Conservation (phyloP, 2,888 invertebrate genomes). For the Malthinus flaveolus region DNA sequence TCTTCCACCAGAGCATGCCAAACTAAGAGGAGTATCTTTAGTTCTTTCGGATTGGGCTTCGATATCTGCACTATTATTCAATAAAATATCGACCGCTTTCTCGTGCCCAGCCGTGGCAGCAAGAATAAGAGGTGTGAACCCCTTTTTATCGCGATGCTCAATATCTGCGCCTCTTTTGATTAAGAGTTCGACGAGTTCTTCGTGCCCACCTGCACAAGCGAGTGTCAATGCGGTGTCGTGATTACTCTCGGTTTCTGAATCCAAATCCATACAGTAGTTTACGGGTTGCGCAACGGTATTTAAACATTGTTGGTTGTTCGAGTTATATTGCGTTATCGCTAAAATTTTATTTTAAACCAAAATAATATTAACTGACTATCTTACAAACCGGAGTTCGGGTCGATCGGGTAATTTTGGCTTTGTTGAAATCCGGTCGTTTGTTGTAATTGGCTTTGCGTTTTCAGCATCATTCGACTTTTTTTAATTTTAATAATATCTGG, state of each 20-base stretch:
- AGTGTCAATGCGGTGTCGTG: conserved; percentile 98
- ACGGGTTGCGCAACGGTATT: conserved; percentile 52
- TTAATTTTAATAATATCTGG: conserved; percentile 51
- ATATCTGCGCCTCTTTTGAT: conserved; percentile 92
- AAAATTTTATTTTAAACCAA: neutral
- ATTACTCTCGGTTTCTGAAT: conserved; percentile 97
- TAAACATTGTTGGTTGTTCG: conserved; percentile 31
- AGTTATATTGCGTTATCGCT: conserved; percentile 38
- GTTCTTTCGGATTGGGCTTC: conserved; percentile 99
- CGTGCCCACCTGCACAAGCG: conserved; percentile 96
- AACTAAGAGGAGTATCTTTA: conserved; percentile 96
- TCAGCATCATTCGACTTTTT: conserved; percentile 50
- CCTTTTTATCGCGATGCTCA: conserved; percentile 98
- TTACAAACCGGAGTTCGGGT: conserved; percentile 56
- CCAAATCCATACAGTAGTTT: conserved; percentile 86
- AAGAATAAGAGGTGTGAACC: conserved; percentile 95
- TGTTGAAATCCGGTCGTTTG: conserved; percentile 53
- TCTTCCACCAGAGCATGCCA: conserved; percentile 96
- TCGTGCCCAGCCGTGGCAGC: conserved; percentile 97
- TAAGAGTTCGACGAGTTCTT: conserved; percentile 91
- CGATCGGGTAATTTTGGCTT: conserved; percentile 56
- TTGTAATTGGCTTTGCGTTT: conserved; percentile 53
- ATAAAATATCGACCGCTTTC: conserved; percentile 87
- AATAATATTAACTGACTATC: neutral
- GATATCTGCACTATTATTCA: conserved; percentile 94